Evolutionary conservation across 2,888 invertebrate species (phyloP), one percentile per base, ranked within the genome.

Genomic region (Sabatieria punctata): DNA sequence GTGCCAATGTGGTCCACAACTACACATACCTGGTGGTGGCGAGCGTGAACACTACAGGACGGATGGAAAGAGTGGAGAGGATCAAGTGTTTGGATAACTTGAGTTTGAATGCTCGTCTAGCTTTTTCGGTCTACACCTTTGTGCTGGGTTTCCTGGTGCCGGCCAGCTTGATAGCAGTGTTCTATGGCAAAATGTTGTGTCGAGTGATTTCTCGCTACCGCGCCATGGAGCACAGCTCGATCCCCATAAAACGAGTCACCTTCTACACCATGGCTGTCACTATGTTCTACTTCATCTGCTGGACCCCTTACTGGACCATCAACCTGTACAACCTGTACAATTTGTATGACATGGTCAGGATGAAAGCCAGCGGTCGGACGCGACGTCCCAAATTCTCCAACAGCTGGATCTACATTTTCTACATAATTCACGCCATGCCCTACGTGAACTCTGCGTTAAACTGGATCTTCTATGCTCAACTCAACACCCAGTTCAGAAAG

Each of bases 181-280:
- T 62, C 51, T 61, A 61, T 51, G 57, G 57, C 39, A 52, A 55
- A 30, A 62, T 61, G 61, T 49, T 61, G 41, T 45, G 53, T 3
- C 49, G 56, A 23, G 51, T 61, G 26, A 55, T 58, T 48, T 52
- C 53, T 30, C 57, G 60, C 42, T 57, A 59, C 4, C 30, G 23
- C 30, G 23, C 39, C 36, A 19, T 47, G 36, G 21, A 27, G 22
- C 25, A 19, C 18, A 41, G 19, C 26, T 50, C 55, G 38, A 54
- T 61, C 23, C 61, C 61, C n/a, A 55, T 62, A 1, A 54, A 54
- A 4, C 55, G 57, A 18, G 59, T 61, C 23, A 60, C 60, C 38
- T 53, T 56, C 35, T 61, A 61, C 52, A 61, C 61, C 1, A 52
- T 61, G n/a, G 59, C 57, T 33, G 61, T 61, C 37, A 61, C 60